phyloP scores from a whole-genome alignment of 2,888 invertebrate genomes.

The Thelaira solivaga region DNA sequence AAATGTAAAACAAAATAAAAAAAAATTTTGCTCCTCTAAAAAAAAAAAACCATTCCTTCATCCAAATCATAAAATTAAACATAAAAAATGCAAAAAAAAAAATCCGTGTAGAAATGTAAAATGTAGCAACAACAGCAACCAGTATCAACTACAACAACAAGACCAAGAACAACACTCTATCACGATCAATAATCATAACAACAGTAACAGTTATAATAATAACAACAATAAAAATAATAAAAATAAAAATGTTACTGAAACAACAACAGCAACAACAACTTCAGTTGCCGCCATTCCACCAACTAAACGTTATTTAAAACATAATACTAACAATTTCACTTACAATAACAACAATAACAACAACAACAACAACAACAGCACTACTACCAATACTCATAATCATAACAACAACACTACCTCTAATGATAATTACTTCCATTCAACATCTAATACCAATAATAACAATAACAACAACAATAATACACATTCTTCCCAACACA shows the following conservation, averaged over 20 bases:
- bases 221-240: slow-evolving; percentile 41
- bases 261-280: slow-evolving; percentile 42
- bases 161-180: slow-evolving; percentile 56
- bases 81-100: slow-evolving; percentile 54
- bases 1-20: slow-evolving; percentile 47
- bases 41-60: slow-evolving; percentile 46
- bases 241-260: slow-evolving; percentile 38
- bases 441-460: slow-evolving; percentile 41
- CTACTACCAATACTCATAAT: slow-evolving; percentile 21
- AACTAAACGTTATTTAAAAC: slow-evolving; percentile 65
- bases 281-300: slow-evolving; percentile 58
- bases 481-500: slow-evolving; percentile 57
- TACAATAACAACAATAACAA: slow-evolving; percentile 57
- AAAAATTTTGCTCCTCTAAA: slow-evolving; percentile 37
- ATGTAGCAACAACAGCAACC: slow-evolving; percentile 69
- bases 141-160: slow-evolving; percentile 53
- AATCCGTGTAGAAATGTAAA: slow-evolving; percentile 71
- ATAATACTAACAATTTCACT: slow-evolving; percentile 63
- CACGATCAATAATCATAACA: slow-evolving; percentile 60
- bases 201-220: slow-evolving; percentile 42
- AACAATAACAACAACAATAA: slow-evolving; percentile 47
- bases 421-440: slow-evolving; percentile 55
- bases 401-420: slow-evolving; percentile 51
- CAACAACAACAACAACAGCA: slow-evolving; percentile 53
- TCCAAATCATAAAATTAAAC: slow-evolving; percentile 56